phyloP scores from a whole-genome alignment of 2,797 vertebrate genomes.

The Acanthurus tractus region DNA sequence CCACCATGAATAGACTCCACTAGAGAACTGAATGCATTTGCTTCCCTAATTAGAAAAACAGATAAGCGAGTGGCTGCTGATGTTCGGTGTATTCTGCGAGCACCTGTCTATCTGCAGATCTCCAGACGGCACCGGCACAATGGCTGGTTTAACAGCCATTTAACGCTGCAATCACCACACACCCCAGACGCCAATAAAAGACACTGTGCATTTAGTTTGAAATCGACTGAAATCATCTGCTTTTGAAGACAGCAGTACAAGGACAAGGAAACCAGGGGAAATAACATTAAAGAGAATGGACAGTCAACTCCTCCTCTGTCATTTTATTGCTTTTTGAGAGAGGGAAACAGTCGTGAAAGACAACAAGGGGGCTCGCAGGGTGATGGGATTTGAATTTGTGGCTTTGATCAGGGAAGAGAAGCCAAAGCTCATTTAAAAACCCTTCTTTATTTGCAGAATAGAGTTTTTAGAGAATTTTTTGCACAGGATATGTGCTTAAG shows the following conservation, averaged over 20 bases:
- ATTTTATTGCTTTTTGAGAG: slow-evolving; percentile 44
- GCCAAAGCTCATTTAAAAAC: slow-evolving; percentile 24
- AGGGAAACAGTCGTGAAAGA: slow-evolving; percentile 28
- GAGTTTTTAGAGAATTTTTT: not conserved
- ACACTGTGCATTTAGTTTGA: slow-evolving; percentile 61
- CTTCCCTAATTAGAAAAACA: slow-evolving; percentile 76
- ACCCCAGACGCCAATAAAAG: slow-evolving; percentile 71
- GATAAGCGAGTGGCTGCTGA: slow-evolving; percentile 70
- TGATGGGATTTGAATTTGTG: slow-evolving; percentile 17
- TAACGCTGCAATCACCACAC: slow-evolving; percentile 69
- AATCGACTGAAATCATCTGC: slow-evolving; percentile 68
- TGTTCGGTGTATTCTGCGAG: slow-evolving; percentile 63
- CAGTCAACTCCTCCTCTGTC: slow-evolving; percentile 45
- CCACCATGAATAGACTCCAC: slow-evolving; percentile 32
- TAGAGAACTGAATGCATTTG: slow-evolving; percentile 62
- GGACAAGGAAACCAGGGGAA: slow-evolving; percentile 42
- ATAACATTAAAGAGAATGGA: slow-evolving; percentile 57
- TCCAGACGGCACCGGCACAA: slow-evolving; percentile 74
- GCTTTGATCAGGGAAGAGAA: slow-evolving; percentile 45
- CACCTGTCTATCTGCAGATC: slow-evolving; percentile 76
- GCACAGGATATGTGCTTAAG: not conserved
- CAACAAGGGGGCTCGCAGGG: slow-evolving; percentile 8
- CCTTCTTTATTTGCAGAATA: not conserved
- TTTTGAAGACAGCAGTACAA: slow-evolving; percentile 53
- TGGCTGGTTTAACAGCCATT: slow-evolving; percentile 77